Evolutionary conservation across 2,113 vertebrate species (phyloP).

Genomic region (Megaceryle torquata): DNA sequence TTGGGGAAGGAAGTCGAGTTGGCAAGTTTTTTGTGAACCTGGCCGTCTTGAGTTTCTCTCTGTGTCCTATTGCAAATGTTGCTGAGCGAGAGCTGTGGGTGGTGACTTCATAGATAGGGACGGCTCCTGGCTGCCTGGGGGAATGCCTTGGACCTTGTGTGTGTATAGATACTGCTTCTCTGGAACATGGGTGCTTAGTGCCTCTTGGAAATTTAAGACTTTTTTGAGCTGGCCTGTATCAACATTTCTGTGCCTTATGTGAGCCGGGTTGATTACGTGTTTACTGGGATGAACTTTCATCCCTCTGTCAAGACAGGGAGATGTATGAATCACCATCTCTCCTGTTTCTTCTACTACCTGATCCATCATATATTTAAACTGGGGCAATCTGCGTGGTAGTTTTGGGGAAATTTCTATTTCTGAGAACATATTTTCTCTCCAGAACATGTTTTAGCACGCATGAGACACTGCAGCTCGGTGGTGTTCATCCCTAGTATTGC

Average conservation of each 20-base stretch:
- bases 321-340: not conserved
- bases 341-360: not conserved
- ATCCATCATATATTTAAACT: not conserved
- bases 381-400: not conserved
- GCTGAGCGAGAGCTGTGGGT: not conserved
- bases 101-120: not conserved
- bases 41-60: not conserved
- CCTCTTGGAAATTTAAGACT: not conserved
- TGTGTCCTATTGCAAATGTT: accelerated
- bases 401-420: not conserved
- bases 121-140: not conserved
- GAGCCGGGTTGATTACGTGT: not conserved
- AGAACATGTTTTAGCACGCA: not conserved
- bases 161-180: not conserved
- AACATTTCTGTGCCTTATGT: not conserved
- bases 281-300: not conserved
- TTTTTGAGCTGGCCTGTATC: not conserved
- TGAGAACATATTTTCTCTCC: not conserved
- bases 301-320: not conserved
- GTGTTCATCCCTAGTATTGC: not conserved
- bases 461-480: not conserved
- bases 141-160: not conserved
- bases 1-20: not conserved
- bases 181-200: not conserved
- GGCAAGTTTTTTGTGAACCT: accelerated